Percentiles rank a stretch among this genome's conserved stretches.
Conservation (phyloP, 2,113 vertebrate species). For the Nipponia nippon region DNA sequence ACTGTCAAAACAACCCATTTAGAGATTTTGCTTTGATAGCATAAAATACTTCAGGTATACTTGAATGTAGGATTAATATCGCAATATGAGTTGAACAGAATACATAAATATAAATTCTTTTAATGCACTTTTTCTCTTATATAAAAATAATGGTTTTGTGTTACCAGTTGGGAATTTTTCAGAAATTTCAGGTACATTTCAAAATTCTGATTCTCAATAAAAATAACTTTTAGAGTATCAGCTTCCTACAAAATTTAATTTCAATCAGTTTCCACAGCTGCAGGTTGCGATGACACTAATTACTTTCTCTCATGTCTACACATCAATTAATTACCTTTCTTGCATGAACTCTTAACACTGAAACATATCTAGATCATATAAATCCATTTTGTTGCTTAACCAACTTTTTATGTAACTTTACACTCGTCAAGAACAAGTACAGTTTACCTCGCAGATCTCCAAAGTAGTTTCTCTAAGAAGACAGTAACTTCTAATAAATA, state of each 20-base stretch:
- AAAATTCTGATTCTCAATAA: not conserved
- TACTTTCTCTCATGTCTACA: not conserved
- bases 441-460: not conserved
- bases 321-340: not conserved
- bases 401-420: not conserved
- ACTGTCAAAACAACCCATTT: not conserved
- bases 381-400: not conserved
- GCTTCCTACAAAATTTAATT: not conserved
- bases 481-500: not conserved
- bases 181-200: not conserved
- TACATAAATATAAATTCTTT: not conserved
- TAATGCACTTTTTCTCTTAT: not conserved
- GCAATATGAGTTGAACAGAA: not conserved
- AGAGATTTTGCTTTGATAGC: not conserved
- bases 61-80: not conserved
- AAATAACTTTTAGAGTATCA: not conserved
- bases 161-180: not conserved
- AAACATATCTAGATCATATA: not conserved
- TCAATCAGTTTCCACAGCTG: not conserved
- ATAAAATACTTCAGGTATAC: not conserved
- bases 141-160: not conserved
- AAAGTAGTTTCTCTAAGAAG: not conserved
- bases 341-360: not conserved
- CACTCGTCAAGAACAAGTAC: not conserved
- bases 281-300: not conserved